phyloP scores from a whole-genome alignment of 2,113 vertebrate species.

The Catharus bicknelli region DNA sequence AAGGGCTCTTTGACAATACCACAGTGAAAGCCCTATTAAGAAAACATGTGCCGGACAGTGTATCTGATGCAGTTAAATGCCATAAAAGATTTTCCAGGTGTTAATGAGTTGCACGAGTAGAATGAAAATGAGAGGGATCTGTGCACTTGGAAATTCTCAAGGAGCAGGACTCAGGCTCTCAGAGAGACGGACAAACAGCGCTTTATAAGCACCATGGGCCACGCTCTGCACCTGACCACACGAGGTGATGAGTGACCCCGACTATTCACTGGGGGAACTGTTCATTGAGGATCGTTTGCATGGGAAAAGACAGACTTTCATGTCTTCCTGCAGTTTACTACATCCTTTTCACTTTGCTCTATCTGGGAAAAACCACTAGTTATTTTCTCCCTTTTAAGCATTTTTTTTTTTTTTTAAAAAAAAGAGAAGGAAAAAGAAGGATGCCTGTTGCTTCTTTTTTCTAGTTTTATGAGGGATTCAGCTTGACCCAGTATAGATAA shows the following conservation, averaged over 20 bases:
- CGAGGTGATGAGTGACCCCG: neutral
- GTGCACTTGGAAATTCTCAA: constrained; percentile 32
- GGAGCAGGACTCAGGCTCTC: constrained; percentile 31
- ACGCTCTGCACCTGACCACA: constrained; percentile 20
- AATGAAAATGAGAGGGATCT: constrained; percentile 54
- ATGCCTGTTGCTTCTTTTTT: neutral
- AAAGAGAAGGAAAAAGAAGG: constrained; percentile 9
- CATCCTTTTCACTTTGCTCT: constrained; percentile 30
- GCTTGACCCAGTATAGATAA: neutral
- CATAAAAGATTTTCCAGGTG: constrained; percentile 70
- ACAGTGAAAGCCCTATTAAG: constrained; percentile 61
- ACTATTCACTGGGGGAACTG: neutral
- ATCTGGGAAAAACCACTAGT: neutral
- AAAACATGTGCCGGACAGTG: constrained; percentile 59
- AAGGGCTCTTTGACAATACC: constrained; percentile 64
- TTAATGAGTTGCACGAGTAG: constrained; percentile 40
- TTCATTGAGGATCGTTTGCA: constrained; percentile 16
- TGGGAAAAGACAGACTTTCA: constrained; percentile 42
- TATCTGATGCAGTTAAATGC: constrained; percentile 55
- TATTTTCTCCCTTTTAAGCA: neutral
- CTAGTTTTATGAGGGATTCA: neutral
- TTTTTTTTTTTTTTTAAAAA: neutral
- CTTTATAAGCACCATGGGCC: constrained; percentile 45
- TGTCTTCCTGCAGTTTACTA: constrained; percentile 54
- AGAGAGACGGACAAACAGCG: constrained; percentile 48